Percentiles rank a stretch among this genome's conserved stretches.
phyloP scores from a whole-genome alignment of 1,140 invertebrate species.

The Zeugodacus cucurbitae region DNA sequence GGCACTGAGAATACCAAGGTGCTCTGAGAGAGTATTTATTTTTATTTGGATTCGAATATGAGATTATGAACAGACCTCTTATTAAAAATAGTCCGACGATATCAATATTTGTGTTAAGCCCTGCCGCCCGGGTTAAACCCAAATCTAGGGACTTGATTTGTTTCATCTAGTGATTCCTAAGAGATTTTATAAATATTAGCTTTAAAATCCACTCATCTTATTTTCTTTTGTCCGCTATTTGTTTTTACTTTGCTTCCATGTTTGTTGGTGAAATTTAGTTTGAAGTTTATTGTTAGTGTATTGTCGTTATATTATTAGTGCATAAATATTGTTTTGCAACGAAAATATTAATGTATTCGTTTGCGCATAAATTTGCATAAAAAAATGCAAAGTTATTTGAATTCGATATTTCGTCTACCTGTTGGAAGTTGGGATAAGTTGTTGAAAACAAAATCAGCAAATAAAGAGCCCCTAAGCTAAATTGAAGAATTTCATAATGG shows the following conservation, averaged over 20 bases:
- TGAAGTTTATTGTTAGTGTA: background rate
- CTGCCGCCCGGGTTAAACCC: too few relatives aligned
- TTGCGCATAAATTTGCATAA: background rate
- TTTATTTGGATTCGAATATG: too few relatives aligned
- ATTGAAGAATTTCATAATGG: background rate
- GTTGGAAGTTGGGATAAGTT: background rate
- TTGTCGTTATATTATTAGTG: background rate
- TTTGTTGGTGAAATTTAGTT: background rate
- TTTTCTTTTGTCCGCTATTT: background rate
- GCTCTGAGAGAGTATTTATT: too few relatives aligned
- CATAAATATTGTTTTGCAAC: background rate
- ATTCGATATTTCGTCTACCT: conserved; percentile 4
- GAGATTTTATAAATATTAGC: too few relatives aligned
- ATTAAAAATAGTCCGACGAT: too few relatives aligned
- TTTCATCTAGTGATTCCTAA: too few relatives aligned
- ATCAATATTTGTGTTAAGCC: too few relatives aligned
- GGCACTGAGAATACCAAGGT: too few relatives aligned
- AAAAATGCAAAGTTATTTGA: background rate
- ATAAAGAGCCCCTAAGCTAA: background rate
- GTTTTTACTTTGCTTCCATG: background rate
- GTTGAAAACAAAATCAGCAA: background rate
- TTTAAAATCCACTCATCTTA: too few relatives aligned
- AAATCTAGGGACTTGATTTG: too few relatives aligned
- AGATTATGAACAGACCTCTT: too few relatives aligned
- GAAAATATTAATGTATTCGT: background rate